Evolutionary conservation across 2,113 vertebrate species (phyloP), one percentile per base, ranked within the genome.

Genomic region (Semicossyphus pulcher): DNA sequence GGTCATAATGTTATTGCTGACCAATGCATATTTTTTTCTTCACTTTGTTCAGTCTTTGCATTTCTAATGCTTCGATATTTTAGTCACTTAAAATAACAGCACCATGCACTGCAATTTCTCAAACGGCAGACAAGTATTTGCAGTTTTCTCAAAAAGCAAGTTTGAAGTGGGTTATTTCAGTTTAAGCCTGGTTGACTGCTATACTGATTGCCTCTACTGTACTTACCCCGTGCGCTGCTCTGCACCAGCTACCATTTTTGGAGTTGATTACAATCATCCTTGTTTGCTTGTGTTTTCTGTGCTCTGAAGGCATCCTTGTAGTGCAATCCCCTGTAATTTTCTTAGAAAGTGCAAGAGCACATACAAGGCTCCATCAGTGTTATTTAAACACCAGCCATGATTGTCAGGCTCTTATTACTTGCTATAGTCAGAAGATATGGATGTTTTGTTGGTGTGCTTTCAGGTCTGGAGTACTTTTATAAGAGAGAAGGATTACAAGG

Each of bases 141-240:
- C 20, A 34, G 57, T 44, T 45, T 58, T 31, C 14, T 41, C 18
- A 4, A 28, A 49, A 42, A 61, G 41, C 36, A 20, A 25, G 4
- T 58, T 65, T 80, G 25, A 67, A 66, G 54, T 76, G 45, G 18
- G 60, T 47, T 68, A 67, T 63, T 85, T 63, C 26, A 16, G 23
- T 45, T 54, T 44, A 36, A 64, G 28, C n/a, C 44, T 18, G 23
- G 32, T 20, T 85, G 72, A 84, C 82, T 89, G 72, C 60, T 29
- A 1, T 18, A 61, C 72, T 75, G 83, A 87, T 87, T 89, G 77
- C 74, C 18, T 56, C 68, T 61, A 34, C 66, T 73, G 39, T 57
- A 44, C 20, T 54, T 58, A 39, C 78, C 76, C 51, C 37, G 18
- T 39, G 18, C 48, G 26, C 57, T 52, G 29, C 81, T 73, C 28